Conservation (phyloP, 2,797 vertebrate genomes). For the Huso huso region DNA sequence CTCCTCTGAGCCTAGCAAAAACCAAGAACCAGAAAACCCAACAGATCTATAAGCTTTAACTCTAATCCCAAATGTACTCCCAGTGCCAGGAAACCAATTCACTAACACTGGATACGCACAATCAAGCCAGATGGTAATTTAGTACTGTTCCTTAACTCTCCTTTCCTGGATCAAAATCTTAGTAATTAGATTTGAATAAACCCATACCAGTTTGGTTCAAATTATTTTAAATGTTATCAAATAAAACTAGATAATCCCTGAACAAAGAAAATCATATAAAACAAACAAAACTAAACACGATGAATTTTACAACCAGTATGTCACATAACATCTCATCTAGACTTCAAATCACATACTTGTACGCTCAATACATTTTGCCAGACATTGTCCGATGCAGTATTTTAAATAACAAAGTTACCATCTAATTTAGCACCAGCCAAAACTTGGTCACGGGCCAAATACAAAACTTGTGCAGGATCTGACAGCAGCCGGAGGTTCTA, state of each 20-base stretch:
- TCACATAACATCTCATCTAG: too few relatives aligned
- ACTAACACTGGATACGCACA: background rate
- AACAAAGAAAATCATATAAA: background rate
- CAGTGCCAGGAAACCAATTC: background rate
- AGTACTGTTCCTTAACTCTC: background rate
- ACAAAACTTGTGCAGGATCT: slow-evolving; percentile 15
- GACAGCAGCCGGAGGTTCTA: slow-evolving; percentile 34
- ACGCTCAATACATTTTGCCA: background rate
- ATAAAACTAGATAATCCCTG: background rate
- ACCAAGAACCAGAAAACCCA: background rate
- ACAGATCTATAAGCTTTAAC: background rate
- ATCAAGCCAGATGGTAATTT: background rate
- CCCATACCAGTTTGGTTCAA: too few relatives aligned
- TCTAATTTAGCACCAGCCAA: slow-evolving; percentile 38
- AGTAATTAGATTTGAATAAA: too few relatives aligned
- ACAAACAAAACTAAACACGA: background rate
- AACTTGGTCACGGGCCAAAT: slow-evolving; percentile 33
- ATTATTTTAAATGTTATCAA: too few relatives aligned
- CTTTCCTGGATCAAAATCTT: background rate
- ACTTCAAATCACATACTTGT: too few relatives aligned
- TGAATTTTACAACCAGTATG: background rate
- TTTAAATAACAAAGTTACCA: slow-evolving; percentile 34
- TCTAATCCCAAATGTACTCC: background rate
- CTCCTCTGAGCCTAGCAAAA: too few relatives aligned
- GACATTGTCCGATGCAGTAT: slow-evolving; percentile 11